These are phyloP conservation scores for Lobophora halterata DNA, from an alignment of 2,888 invertebrate genomes.

Conservation along the genomic window DNA sequence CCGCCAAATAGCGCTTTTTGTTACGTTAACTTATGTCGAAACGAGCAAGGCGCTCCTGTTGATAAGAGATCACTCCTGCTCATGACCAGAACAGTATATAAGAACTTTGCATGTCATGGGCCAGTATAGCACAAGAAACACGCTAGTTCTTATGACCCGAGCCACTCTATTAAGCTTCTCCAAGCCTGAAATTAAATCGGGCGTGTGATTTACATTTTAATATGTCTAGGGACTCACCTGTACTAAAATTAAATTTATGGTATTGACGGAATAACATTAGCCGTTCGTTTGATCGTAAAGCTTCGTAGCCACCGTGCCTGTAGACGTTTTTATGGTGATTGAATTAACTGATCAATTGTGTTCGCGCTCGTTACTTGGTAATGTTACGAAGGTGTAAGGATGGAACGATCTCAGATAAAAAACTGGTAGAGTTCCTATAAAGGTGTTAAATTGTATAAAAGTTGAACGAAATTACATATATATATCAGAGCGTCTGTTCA, in stretches of 20 bases:
- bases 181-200: slow-evolving; percentile 77
- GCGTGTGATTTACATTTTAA: slow-evolving; percentile 79
- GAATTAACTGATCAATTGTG: slow-evolving; percentile 46
- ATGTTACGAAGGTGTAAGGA: slow-evolving; percentile 3
- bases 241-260: slow-evolving; percentile 71
- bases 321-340: slow-evolving; percentile 48
- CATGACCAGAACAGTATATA: no score
- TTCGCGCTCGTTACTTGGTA: slow-evolving; percentile 7
- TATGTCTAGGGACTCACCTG: slow-evolving; percentile 74
- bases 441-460: no score
- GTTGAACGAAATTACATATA: no score
- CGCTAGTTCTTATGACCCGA: slow-evolving; percentile 36
- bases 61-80: no score
- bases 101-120: no score
- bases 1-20: no score
- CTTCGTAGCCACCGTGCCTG: slow-evolving; percentile 27
- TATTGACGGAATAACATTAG: slow-evolving; percentile 62
- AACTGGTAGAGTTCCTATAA: no score
- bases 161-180: slow-evolving; percentile 55
- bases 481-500: no score
- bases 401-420: background rate
- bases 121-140: background rate
- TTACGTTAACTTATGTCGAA: no score
- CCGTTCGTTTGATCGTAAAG: slow-evolving; percentile 46
- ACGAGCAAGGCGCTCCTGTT: no score